Percentiles rank a stretch among this genome's conserved stretches.
Evolutionary conservation across 2,113 vertebrate species (phyloP).

Genomic region (Pangasianodon gigas): DNA sequence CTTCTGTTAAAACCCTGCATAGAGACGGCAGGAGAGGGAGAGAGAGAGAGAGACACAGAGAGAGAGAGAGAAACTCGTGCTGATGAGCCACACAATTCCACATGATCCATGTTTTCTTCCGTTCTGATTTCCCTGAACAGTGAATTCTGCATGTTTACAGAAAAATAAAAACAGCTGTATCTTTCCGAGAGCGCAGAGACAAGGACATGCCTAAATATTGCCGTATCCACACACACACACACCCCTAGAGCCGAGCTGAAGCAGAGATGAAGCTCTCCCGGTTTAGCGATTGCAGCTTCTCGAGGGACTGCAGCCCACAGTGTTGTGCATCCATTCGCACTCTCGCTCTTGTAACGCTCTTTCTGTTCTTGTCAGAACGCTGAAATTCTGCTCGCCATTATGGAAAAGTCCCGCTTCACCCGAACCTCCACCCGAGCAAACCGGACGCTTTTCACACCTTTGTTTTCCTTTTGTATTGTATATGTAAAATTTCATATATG

Average conservation of each 20-base stretch:
- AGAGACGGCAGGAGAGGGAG: background rate
- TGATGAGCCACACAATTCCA: background rate
- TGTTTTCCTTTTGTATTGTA: constrained; percentile 77
- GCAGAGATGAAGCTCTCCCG: constrained; percentile 66
- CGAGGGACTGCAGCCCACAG: constrained; percentile 65
- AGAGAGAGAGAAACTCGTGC: background rate
- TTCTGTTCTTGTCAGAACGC: constrained; percentile 59
- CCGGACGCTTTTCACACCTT: constrained; percentile 72
- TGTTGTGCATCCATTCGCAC: constrained; percentile 77
- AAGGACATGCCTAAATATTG: constrained; percentile 8
- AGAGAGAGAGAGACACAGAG: background rate
- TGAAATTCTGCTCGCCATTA: constrained; percentile 44
- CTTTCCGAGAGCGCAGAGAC: constrained; percentile 39
- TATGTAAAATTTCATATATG: constrained; percentile 81
- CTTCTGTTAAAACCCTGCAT: background rate
- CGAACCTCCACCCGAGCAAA: constrained; percentile 69
- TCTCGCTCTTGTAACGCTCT: constrained; percentile 67
- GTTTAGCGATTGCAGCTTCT: constrained; percentile 65
- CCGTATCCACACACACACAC: background rate
- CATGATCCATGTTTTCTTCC: background rate
- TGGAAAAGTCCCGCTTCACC: background rate
- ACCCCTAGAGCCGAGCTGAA: constrained; percentile 43
- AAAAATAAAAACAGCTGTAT: background rate
- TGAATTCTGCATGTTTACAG: background rate
- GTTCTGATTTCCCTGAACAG: background rate